A percentile compares a stretch with the other conserved stretches of the same genome.
Evolutionary conservation across 2,113 vertebrate genomes (phyloP).

Genomic region (Bubo bubo): DNA sequence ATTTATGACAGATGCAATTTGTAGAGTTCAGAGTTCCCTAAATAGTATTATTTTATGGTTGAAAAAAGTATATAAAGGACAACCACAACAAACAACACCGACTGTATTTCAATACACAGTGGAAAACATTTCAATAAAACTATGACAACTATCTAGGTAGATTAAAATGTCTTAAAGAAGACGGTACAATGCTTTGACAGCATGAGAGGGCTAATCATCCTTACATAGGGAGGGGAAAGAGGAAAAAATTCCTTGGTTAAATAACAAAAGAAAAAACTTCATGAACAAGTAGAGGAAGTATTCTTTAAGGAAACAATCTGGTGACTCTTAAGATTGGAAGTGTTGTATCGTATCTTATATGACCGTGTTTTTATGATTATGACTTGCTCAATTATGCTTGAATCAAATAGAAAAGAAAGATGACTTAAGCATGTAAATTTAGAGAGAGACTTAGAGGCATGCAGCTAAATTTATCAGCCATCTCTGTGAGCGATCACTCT

Average conservation of each 20-base stretch:
- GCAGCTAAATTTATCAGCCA: slow-evolving; percentile 67
- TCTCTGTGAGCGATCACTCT: slow-evolving; percentile 42
- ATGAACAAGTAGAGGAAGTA: background rate
- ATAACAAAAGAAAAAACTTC: background rate
- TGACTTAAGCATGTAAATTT: slow-evolving; percentile 67
- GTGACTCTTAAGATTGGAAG: background rate
- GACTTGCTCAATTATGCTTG: slow-evolving; percentile 13
- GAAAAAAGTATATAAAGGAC: background rate
- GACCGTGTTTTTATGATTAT: background rate
- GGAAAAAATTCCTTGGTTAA: background rate
- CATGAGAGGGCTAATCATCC: background rate
- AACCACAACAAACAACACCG: background rate
- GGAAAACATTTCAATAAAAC: background rate
- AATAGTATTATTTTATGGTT: background rate
- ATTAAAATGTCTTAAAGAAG: background rate
- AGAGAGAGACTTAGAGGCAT: slow-evolving; percentile 53
- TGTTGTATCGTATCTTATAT: background rate
- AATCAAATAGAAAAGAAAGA: slow-evolving; percentile 56
- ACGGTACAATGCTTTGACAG: background rate
- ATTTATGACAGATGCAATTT: slow-evolving; percentile 56
- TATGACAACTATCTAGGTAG: background rate
- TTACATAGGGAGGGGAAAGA: background rate
- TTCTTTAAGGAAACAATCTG: background rate
- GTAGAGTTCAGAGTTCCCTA: background rate
- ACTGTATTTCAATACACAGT: background rate